Percentiles rank a stretch among this genome's conserved stretches.
Conservation (phyloP, 2,113 vertebrate species). For the Gambusia affinis region DNA sequence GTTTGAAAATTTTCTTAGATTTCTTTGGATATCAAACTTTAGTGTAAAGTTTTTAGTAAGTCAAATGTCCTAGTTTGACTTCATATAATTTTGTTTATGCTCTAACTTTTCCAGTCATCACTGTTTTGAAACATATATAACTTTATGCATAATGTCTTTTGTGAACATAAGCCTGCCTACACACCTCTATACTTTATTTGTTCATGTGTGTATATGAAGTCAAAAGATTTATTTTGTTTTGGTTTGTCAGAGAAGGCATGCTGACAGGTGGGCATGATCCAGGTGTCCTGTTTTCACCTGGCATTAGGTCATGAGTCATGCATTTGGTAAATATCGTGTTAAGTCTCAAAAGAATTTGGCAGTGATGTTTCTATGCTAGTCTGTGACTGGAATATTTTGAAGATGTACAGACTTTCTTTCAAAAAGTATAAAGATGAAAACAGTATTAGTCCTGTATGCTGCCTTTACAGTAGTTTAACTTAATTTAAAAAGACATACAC, state of each 20-base stretch:
- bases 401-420: neutral
- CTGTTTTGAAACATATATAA: neutral
- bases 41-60: slow-evolving; percentile 1
- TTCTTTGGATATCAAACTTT: slow-evolving; percentile 19
- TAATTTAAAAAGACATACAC: neutral
- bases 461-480: neutral
- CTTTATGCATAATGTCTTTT: slow-evolving; percentile 1
- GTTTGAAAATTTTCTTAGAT: slow-evolving; percentile 19
- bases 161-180: slow-evolving; percentile 1
- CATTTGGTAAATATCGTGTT: slow-evolving; percentile 38
- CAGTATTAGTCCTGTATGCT: neutral
- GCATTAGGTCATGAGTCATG: slow-evolving; percentile 29
- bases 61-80: slow-evolving; percentile 34
- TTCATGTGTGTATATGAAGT: slow-evolving; percentile 27
- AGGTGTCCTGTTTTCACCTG: slow-evolving; percentile 38
- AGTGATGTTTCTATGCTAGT: neutral
- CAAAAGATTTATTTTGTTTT: slow-evolving; percentile 26
- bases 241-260: slow-evolving; percentile 10
- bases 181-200: slow-evolving; percentile 17
- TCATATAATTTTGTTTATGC: slow-evolving; percentile 31
- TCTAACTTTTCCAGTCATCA: slow-evolving; percentile 47
- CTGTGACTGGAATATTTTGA: neutral
- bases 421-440: neutral
- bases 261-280: slow-evolving; percentile 23
- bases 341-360: slow-evolving; percentile 26